Percentiles rank a stretch among this genome's conserved stretches.
Evolutionary conservation across 1,140 invertebrate species (phyloP).

Genomic region (Bombus consobrinus): DNA sequence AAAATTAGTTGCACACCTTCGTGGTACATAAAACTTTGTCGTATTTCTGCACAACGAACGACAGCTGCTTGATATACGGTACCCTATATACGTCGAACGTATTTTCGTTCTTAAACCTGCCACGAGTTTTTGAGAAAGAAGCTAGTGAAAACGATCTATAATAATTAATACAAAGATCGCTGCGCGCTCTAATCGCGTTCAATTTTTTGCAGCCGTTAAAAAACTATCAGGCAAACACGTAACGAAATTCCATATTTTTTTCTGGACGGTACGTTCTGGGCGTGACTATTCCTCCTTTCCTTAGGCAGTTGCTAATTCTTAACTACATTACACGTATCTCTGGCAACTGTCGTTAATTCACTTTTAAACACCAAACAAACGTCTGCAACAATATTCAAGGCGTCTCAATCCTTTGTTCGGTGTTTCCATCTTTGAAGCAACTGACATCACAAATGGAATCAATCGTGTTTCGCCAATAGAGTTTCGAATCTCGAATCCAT

Average conservation of each 20-base stretch:
- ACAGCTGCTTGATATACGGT: conserved; percentile 59
- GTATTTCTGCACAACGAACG: conserved; percentile 50
- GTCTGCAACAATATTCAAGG: conserved; percentile 51
- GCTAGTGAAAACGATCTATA: conserved; percentile 40
- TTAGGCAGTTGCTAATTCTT: conserved; percentile 40
- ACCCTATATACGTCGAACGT: not conserved
- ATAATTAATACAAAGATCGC: conserved; percentile 20
- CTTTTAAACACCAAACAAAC: conserved; percentile 39
- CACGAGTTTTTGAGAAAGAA: conserved; percentile 25
- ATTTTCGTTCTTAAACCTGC: conserved; percentile 22
- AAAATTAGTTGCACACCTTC: conserved; percentile 52
- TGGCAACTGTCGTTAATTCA: conserved; percentile 55
- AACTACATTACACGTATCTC: conserved; percentile 16
- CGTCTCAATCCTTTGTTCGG: conserved; percentile 25
- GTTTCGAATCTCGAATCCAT: not conserved
- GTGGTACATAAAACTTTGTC: conserved; percentile 49
- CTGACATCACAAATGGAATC: conserved; percentile 3
- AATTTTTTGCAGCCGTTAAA: conserved; percentile 28
- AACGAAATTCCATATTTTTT: conserved; percentile 50
- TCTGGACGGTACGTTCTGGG: conserved; percentile 65
- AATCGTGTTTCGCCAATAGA: not conserved
- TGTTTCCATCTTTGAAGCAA: not conserved
- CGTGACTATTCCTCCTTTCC: conserved; percentile 52
- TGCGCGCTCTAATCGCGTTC: conserved; percentile 18
- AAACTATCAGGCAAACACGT: conserved; percentile 40